A percentile compares a stretch with the other conserved stretches of the same genome.
Conservation (phyloP, 2,888 invertebrate species). For the Tiliacea aurago region DNA sequence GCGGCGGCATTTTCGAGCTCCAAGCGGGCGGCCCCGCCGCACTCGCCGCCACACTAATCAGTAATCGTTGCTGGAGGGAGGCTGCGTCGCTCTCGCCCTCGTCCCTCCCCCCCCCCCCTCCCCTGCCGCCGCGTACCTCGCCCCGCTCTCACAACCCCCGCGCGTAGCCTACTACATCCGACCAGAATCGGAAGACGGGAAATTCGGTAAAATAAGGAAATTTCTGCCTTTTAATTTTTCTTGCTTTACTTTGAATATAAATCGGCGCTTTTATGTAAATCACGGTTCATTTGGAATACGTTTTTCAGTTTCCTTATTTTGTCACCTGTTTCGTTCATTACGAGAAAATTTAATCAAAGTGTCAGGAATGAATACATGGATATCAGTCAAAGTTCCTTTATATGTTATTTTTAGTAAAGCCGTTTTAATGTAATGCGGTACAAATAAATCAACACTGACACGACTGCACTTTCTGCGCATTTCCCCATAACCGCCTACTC, state of each 20-base stretch:
- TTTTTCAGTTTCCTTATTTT: constrained; percentile 43
- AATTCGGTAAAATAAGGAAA: constrained; percentile 70
- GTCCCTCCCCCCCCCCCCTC: constrained; percentile 65
- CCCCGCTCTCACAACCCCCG: constrained; percentile 70
- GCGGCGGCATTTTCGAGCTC: constrained; percentile 81
- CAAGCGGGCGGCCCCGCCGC: constrained; percentile 85
- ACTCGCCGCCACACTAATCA: constrained; percentile 90
- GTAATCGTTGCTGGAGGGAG: constrained; percentile 91
- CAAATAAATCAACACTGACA: constrained; percentile 13
- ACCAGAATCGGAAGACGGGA: constrained; percentile 71
- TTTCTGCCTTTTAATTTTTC: constrained; percentile 52
- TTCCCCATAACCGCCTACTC: constrained; percentile 62
- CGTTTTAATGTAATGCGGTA: background rate
- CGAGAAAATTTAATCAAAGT: background rate
- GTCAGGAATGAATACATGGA: background rate
- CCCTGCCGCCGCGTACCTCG: constrained; percentile 66
- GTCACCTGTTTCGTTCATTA: constrained; percentile 19
- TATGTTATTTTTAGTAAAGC: background rate
- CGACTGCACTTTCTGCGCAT: constrained; percentile 53
- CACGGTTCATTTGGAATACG: constrained; percentile 48
- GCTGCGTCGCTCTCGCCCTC: constrained; percentile 85
- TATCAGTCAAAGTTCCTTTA: background rate
- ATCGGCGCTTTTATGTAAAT: constrained; percentile 50
- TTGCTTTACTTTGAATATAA: constrained; percentile 43
- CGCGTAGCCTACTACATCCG: constrained; percentile 81